A percentile compares a stretch with the other conserved stretches of the same genome.
Conservation (phyloP, 2,888 invertebrate species). For the Eristalis tenax region DNA sequence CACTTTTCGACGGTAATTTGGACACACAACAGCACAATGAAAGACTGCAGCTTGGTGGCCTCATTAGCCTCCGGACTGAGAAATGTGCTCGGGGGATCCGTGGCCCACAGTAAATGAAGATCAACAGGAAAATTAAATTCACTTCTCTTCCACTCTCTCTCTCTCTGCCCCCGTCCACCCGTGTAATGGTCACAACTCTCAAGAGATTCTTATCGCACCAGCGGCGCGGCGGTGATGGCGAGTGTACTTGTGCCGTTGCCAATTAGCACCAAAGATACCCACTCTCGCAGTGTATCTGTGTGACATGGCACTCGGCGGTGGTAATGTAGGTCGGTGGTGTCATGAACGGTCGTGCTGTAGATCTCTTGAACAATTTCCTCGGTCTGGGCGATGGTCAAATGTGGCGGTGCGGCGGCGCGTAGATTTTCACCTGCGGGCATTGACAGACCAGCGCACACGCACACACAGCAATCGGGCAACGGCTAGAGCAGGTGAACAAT, state of each 20-base stretch:
- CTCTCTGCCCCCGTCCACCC: not conserved
- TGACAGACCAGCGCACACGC: too few species aligned
- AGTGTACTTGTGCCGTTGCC: constrained; percentile 59
- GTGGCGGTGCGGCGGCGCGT: constrained; percentile 34
- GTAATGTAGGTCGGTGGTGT: constrained; percentile 49
- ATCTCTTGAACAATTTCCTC: constrained; percentile 9
- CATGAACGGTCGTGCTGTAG: not conserved
- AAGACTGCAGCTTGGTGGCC: constrained; percentile 53
- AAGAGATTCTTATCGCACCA: not conserved
- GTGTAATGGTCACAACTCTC: constrained; percentile 1
- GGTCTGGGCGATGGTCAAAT: constrained; percentile 8
- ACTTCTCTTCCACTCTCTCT: not conserved
- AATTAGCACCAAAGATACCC: constrained; percentile 55
- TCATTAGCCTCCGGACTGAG: constrained; percentile 45
- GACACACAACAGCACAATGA: constrained; percentile 49
- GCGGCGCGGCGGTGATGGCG: constrained; percentile 1
- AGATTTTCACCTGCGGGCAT: constrained; percentile 46
- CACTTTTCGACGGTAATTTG: constrained; percentile 51
- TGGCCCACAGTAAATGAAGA: constrained; percentile 48
- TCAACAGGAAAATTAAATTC: constrained; percentile 68
- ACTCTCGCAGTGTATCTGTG: constrained; percentile 17
- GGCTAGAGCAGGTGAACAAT: constrained; percentile 61
- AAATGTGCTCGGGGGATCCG: not conserved
- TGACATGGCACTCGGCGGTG: constrained; percentile 42
- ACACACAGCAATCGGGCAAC: constrained; percentile 18